phyloP scores from a whole-genome alignment of 2,888 invertebrate species.

The Caenorhabditis macrosperma region DNA sequence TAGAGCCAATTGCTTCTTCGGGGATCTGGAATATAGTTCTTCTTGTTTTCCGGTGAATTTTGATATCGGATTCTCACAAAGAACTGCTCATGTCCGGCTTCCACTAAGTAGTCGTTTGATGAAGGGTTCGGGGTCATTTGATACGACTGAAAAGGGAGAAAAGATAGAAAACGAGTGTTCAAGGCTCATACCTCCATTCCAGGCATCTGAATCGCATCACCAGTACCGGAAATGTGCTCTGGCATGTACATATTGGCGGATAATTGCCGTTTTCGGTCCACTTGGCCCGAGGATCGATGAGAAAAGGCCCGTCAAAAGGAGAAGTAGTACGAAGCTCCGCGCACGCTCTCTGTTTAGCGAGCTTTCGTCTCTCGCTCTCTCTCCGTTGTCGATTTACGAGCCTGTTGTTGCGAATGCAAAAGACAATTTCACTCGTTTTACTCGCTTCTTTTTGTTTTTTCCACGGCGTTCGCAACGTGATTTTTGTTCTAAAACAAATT shows the following conservation, averaged over 20 bases:
- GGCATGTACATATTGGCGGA: slow-evolving; percentile 64
- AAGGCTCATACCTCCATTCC: slow-evolving; percentile 32
- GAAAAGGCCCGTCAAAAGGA: slow-evolving; percentile 1
- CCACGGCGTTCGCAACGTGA: not conserved
- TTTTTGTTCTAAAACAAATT: not conserved
- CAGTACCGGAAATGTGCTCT: slow-evolving; percentile 67
- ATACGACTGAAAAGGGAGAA: slow-evolving; percentile 13
- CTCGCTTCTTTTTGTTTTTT: slow-evolving; percentile 5
- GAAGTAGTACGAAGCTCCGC: slow-evolving; percentile 17
- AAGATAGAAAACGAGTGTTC: not conserved
- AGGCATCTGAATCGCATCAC: slow-evolving; percentile 36
- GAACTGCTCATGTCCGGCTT: slow-evolving; percentile 30
- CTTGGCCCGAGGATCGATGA: slow-evolving; percentile 42
- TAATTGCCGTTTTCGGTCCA: no score
- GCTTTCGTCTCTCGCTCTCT: slow-evolving; percentile 22
- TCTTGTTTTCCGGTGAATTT: not conserved
- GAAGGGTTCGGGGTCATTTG: not conserved
- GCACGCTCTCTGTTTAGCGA: slow-evolving; percentile 31
- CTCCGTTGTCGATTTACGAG: slow-evolving; percentile 54
- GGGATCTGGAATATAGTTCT: slow-evolving; percentile 42
- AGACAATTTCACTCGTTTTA: slow-evolving; percentile 9
- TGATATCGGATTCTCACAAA: slow-evolving; percentile 25
- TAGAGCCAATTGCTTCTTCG: slow-evolving; percentile 25
- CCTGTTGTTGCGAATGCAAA: slow-evolving; percentile 14
- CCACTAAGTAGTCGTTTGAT: not conserved